Conservation (phyloP, 2,888 invertebrate species). For the Drosophila barbarae region DNA sequence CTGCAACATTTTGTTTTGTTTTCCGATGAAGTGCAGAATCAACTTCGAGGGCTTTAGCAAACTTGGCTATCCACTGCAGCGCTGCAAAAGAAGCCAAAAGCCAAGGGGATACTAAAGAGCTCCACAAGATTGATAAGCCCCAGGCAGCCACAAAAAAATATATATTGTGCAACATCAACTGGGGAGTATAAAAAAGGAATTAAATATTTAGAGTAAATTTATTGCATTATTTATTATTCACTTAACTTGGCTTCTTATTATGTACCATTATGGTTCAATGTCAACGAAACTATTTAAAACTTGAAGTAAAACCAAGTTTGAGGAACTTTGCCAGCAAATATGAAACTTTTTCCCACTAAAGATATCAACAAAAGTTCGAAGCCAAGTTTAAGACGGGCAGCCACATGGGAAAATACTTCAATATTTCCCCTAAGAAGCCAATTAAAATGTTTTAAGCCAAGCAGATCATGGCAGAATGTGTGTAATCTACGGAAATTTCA, state of each 20-base stretch:
- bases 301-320: slow-evolving; percentile 2
- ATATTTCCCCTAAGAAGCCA: slow-evolving; percentile 8
- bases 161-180: background rate
- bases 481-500: background rate
- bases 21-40: slow-evolving; percentile 31
- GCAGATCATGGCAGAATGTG: background rate
- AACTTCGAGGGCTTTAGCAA: slow-evolving; percentile 19
- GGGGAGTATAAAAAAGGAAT: background rate
- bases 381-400: slow-evolving; percentile 8
- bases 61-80: slow-evolving; percentile 7
- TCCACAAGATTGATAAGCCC: slow-evolving; percentile 7
- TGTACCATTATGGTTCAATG: slow-evolving; percentile 12
- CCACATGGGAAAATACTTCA: slow-evolving; percentile 2
- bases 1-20: slow-evolving; percentile 37
- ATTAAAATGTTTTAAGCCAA: slow-evolving; percentile 14
- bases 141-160: background rate
- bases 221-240: background rate
- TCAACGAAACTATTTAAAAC: slow-evolving; percentile 7
- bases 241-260: background rate
- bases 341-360: slow-evolving; percentile 7
- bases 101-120: background rate
- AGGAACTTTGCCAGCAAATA: slow-evolving; percentile 10
- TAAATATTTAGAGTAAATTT: background rate
- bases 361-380: slow-evolving; percentile 31
- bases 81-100: slow-evolving; percentile 2